Evolutionary conservation across 2,888 invertebrate species (phyloP), one percentile per base, ranked within the genome.

Genomic region (Sycophila texana): DNA sequence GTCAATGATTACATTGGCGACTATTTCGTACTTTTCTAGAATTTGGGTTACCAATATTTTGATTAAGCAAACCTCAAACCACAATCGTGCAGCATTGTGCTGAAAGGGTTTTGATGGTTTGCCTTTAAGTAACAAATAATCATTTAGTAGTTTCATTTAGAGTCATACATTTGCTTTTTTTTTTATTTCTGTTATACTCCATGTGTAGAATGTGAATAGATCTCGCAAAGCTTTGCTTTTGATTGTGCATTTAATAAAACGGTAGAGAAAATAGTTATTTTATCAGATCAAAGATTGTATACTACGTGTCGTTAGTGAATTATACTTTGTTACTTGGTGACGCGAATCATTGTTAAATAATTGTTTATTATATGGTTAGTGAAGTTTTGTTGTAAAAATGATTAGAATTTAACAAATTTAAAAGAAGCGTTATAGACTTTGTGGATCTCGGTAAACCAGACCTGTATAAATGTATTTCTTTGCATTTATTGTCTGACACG

Each of bases 381-480:
- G 16, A 51, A 70, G 26, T 72, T 22, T 67, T 4, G 53, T 78
- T 78, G 26, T 70, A 73, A 81, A 39, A 77, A 72, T 71, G 63
- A 53, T 71, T 55, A 73, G 30, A 74, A 39, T 77, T 73, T 76
- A 18, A 74, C 26, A 47, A 26, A 77, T 67, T 16, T 76, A 66
- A 66, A 55, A 77, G 39, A 67, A 80, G 67, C 58, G 49, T 72
- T 72, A 22, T 68, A 26, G 47, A 55, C 47, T 77, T 77, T 81
- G 76, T 80, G 73, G 73, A 80, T 81, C 71, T 81, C 76, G 20
- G 30, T 82, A 74, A 55, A 70, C 68, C 76, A 80, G 65, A 74
- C 14, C 60, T 74, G 66, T 71, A 74, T 76, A 81, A 74, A 76
- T 79, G 74, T 82, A 76, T 81, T 82, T 79, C 70, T 73, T 75